Conservation (phyloP, 1,140 invertebrate genomes). For the Panagrolaimus sp. region DNA sequence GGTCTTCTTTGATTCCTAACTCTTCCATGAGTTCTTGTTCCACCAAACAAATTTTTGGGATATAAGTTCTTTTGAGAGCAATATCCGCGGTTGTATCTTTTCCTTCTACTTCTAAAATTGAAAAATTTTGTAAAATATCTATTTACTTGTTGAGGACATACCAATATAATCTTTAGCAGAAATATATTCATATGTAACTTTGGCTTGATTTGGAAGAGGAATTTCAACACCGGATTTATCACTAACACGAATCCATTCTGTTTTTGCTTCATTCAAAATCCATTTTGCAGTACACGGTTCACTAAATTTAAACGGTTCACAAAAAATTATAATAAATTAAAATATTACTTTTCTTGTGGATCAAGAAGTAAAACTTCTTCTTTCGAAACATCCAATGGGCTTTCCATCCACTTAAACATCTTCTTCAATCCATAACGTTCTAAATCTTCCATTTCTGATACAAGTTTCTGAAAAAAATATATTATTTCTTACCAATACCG, state of each 20-base stretch:
- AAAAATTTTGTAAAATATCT: background rate
- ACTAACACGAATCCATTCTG: conserved; percentile 80
- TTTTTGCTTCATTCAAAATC: conserved; percentile 45
- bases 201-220: conserved; percentile 51
- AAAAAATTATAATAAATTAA: too few relatives aligned
- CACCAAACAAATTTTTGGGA: conserved; percentile 53
- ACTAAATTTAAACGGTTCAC: conserved; percentile 58
- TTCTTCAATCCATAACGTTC: conserved; percentile 35
- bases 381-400: conserved; percentile 69
- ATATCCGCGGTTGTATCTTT: conserved; percentile 42
- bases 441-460: conserved; percentile 32
- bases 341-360: conserved; percentile 80
- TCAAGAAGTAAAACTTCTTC: conserved; percentile 79
- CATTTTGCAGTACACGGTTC: conserved; percentile 67
- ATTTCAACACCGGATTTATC: conserved; percentile 68
- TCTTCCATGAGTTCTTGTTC: conserved; percentile 61
- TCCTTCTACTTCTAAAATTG: conserved; percentile 34
- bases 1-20: conserved; percentile 60
- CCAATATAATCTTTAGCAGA: conserved; percentile 47
- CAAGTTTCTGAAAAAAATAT: conserved; percentile 34
- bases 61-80: conserved; percentile 54
- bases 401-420: conserved; percentile 37
- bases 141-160: too few relatives aligned
- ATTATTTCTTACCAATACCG: background rate
- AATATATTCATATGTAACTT: conserved; percentile 54